Evolutionary conservation across 2,797 vertebrate genomes (phyloP).

Genomic region (Falco berigora): DNA sequence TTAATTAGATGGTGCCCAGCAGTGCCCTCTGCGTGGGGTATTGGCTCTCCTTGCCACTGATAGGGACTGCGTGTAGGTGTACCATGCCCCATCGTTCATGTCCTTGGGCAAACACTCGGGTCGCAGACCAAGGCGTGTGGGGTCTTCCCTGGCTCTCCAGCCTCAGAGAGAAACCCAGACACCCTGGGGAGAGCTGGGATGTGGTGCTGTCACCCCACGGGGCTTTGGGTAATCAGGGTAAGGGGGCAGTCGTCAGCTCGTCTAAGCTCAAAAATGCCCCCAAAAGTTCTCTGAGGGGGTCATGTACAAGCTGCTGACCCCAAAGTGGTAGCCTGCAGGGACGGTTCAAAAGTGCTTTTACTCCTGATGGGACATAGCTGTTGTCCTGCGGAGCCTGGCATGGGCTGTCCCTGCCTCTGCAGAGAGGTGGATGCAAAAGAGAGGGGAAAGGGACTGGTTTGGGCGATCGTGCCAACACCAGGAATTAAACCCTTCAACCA

Average conservation of each 20-base stretch:
- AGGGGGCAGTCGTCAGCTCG: fast-evolving
- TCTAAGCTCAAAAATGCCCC: not conserved
- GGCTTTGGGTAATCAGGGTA: not conserved
- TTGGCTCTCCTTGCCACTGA: not conserved
- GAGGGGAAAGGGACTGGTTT: not conserved
- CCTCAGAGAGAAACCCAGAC: not conserved
- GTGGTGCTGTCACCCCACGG: not conserved
- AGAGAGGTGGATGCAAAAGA: not conserved
- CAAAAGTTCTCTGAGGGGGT: not conserved
- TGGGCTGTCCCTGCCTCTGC: not conserved
- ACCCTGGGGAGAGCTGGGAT: not conserved
- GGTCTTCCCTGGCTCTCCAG: not conserved
- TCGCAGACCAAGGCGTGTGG: fast-evolving
- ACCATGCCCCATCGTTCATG: fast-evolving
- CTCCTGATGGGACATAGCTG: not conserved
- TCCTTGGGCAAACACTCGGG: not conserved
- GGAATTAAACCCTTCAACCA: not conserved
- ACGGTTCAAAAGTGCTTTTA: not conserved
- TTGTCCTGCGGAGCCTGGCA: not conserved
- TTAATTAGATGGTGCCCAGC: conserved; percentile 15
- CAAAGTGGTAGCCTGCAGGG: not conserved
- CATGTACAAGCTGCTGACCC: not conserved
- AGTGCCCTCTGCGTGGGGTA: not conserved
- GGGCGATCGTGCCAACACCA: not conserved
- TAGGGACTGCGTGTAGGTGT: fast-evolving